Evolutionary conservation across 2,797 vertebrate species (phyloP).

Genomic region (Menidia menidia): DNA sequence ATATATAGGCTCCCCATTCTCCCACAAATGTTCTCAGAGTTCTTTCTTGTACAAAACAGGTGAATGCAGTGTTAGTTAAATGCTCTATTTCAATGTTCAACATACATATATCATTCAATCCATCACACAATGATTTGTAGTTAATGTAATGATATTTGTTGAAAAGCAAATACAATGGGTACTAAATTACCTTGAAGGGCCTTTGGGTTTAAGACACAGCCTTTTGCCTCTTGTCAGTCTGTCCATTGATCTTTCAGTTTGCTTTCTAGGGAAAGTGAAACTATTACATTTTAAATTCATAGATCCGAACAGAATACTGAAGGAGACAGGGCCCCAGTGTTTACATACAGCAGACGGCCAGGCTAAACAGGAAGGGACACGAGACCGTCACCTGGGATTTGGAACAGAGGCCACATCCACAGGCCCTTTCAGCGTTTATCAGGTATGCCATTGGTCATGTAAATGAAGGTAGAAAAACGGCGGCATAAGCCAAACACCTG

Average conservation of each 20-base stretch:
- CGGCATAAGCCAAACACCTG: conserved; percentile 43
- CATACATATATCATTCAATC: background rate
- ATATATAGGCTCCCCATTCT: background rate
- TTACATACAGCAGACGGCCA: conserved; percentile 90
- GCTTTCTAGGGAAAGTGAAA: conserved; percentile 70
- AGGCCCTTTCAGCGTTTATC: conserved; percentile 38
- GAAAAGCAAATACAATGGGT: conserved; percentile 4
- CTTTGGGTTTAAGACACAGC: conserved; percentile 28
- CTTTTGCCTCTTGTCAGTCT: conserved; percentile 26
- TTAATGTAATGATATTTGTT: conserved; percentile 16
- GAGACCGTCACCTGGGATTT: conserved; percentile 87
- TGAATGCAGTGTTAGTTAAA: background rate
- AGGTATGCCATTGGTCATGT: conserved; percentile 46
- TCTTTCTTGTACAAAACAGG: background rate
- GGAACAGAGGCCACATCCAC: conserved; percentile 46
- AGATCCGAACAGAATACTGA: conserved; percentile 48
- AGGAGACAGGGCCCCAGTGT: conserved; percentile 82
- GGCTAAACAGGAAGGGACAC: conserved; percentile 95
- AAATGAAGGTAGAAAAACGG: conserved; percentile 46
- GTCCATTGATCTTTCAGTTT: conserved; percentile 43
- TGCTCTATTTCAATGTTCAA: background rate
- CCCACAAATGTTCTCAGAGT: background rate
- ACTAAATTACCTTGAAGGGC: conserved; percentile 2
- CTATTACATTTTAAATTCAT: conserved; percentile 64
- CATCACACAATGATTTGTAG: background rate